phyloP scores from a whole-genome alignment of 1,140 invertebrate species.

The Pemphigus obesinymphae region DNA sequence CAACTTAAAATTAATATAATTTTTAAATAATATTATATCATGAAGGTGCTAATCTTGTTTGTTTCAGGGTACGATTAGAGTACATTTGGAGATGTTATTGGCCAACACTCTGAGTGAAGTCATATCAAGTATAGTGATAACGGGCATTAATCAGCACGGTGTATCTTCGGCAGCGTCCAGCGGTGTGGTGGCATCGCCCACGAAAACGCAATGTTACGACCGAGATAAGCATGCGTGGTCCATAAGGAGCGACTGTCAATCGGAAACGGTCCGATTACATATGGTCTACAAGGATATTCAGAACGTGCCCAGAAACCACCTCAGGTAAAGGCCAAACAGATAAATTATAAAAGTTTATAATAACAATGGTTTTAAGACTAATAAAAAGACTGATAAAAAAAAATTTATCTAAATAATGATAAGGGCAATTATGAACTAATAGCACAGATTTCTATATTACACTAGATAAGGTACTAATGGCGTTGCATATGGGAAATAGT shows the following conservation, averaged over 20 bases:
- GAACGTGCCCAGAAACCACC: slow-evolving; percentile 77
- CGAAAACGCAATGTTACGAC: slow-evolving; percentile 69
- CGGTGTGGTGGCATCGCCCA: slow-evolving; percentile 47
- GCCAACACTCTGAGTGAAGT: slow-evolving; percentile 72
- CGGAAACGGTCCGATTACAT: slow-evolving; percentile 69
- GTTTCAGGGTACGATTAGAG: slow-evolving; percentile 55
- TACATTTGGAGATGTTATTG: slow-evolving; percentile 71
- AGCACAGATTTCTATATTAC: too few species aligned
- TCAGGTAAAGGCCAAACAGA: too few species aligned
- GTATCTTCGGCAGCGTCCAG: slow-evolving; percentile 54
- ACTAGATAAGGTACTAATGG: too few species aligned
- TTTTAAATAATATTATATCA: too few species aligned
- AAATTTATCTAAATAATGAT: too few species aligned
- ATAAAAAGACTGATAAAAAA: too few species aligned
- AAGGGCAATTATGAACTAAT: too few species aligned
- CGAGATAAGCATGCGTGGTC: slow-evolving; percentile 80
- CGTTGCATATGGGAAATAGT: too few species aligned
- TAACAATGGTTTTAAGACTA: too few species aligned
- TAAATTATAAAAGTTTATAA: too few species aligned
- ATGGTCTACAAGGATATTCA: slow-evolving; percentile 81
- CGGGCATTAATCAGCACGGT: slow-evolving; percentile 19
- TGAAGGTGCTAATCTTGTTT: too few species aligned
- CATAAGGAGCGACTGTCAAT: slow-evolving; percentile 73
- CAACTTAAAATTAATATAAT: too few species aligned
- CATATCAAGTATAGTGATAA: slow-evolving; percentile 47